These are phyloP conservation scores for Arizona elegans DNA, from an alignment of 2,113 vertebrate genomes.

Conservation along the genomic window DNA sequence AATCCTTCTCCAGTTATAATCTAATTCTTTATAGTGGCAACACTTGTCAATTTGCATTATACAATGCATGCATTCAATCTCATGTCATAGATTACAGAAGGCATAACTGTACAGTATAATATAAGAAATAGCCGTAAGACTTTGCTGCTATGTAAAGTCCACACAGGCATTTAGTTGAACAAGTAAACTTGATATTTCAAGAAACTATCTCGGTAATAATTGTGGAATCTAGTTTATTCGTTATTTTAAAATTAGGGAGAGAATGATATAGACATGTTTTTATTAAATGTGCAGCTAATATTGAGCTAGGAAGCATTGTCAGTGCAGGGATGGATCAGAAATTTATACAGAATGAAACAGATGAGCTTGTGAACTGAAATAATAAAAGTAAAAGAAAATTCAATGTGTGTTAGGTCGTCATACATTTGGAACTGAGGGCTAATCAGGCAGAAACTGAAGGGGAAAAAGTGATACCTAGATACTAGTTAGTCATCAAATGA, in stretches of 20 bases:
- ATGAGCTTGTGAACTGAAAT: conserved; percentile 1
- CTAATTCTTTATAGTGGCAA: background rate
- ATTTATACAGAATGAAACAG: conserved; percentile 9
- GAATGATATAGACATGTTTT: background rate
- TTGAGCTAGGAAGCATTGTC: conserved; percentile 1
- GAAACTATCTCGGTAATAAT: background rate
- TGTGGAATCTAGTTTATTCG: background rate
- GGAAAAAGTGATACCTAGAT: background rate
- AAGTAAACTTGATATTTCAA: background rate
- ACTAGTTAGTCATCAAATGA: background rate
- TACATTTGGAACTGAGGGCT: background rate
- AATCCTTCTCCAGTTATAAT: background rate
- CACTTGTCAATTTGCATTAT: background rate
- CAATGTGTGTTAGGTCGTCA: background rate
- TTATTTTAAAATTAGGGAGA: background rate
- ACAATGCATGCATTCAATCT: background rate
- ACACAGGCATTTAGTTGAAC: background rate
- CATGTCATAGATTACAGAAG: background rate
- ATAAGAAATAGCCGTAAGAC: background rate
- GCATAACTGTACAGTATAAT: background rate
- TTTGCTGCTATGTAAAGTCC: background rate
- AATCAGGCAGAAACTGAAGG: background rate
- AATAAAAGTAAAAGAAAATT: conserved; percentile 2
- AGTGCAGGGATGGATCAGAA: conserved; percentile 10
- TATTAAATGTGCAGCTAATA: conserved; percentile 16